Base-by-base conservation (phyloP, 2,888 invertebrate species). In the Aethes cnicana region DNA sequence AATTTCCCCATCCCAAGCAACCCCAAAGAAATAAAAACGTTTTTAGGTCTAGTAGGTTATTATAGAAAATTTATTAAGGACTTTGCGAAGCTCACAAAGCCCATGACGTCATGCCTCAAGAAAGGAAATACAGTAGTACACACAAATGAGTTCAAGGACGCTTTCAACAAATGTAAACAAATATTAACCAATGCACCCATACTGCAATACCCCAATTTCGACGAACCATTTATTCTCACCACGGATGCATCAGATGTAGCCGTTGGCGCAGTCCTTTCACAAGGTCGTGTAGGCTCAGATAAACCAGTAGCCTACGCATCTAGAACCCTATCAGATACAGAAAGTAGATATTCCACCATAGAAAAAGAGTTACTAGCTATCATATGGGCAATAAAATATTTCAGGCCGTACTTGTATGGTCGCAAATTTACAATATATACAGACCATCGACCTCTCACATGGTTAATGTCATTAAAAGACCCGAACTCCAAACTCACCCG, bases 381-480 rank as follows among this genome's bases (percentile, higher is more conserved):
- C 7, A 63, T 77, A 1, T 77, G 69, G 72, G 69, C 72, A 0
- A 54, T 66, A 3, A 74, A 77, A 54, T 67, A 66, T 23, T 71
- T 79, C 7, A 50, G 74, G 36, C 74, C 74, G 3, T 77, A 75
- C 17, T 16, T 81, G 4, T 77, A 74, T 17, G 75, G 74, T 2
- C 59, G 57, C 17, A 61, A 66, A 46, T 81, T 84, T 23, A 65
- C 52, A 0, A 75, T 83, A 0, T 64, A 72, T 2, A 81, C 77
- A 0, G 81, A 84, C 43, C 81, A 82, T 49, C 60, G 68, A 42
- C 74, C 75, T 1, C 44, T 81, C 2, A 61, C 58, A 2, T 81
- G 74, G 71, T 41, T 81, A 0, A 68, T 75, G 61, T 66, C 57
- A 0, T 30, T 77, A 0, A 78, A 79, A 59, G 74, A 80, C 5